phyloP scores from a whole-genome alignment of 2,113 vertebrate species.

The Romanogobio albipinnatus region DNA sequence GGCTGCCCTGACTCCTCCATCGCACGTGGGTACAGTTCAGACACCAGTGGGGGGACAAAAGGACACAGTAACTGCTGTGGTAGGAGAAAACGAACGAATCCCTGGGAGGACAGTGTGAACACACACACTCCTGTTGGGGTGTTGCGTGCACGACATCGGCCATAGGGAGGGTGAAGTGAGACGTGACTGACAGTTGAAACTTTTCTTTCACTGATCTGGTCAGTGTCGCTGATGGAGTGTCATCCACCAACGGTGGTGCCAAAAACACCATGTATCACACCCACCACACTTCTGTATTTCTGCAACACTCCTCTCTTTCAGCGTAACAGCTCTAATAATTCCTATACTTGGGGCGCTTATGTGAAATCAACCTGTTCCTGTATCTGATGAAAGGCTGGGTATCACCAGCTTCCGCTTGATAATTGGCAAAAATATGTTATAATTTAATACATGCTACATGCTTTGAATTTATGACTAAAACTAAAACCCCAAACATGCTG shows the following conservation, averaged over 20 bases:
- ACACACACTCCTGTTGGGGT: conserved; percentile 20
- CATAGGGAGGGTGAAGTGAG: conserved; percentile 30
- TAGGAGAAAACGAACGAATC: conserved; percentile 39
- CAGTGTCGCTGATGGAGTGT: conserved; percentile 51
- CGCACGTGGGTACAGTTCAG: conserved; percentile 43
- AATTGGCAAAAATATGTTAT: not conserved
- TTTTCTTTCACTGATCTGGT: conserved; percentile 32
- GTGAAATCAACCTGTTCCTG: not conserved
- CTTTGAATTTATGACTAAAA: not conserved
- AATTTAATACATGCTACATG: not conserved
- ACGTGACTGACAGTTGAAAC: conserved; percentile 40
- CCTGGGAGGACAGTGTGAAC: conserved; percentile 28
- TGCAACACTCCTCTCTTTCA: not conserved
- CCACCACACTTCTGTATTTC: conserved; percentile 51
- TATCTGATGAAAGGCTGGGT: not conserved
- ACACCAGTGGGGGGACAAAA: conserved; percentile 47
- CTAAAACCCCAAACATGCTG: not conserved
- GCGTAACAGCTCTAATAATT: not conserved
- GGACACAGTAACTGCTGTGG: conserved; percentile 47
- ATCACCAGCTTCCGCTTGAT: not conserved
- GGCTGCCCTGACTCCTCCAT: conserved; percentile 33
- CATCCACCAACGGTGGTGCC: conserved; percentile 2
- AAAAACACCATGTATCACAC: conserved; percentile 36
- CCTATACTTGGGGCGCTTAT: not conserved
- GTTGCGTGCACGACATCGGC: not conserved